phyloP scores from a whole-genome alignment of 2,888 invertebrate species.

The Fragum whitleyi region DNA sequence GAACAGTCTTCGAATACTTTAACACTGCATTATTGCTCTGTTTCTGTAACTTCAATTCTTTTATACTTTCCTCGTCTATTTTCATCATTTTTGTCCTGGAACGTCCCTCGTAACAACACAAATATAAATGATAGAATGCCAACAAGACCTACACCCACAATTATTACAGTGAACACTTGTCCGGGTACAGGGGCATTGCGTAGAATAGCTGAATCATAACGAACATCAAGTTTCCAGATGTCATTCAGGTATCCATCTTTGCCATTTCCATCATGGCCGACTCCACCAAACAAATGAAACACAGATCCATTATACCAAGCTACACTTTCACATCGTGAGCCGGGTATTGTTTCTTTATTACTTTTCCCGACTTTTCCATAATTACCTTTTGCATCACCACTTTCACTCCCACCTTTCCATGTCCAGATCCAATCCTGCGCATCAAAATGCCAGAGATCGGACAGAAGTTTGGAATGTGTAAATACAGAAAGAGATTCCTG shows the following conservation, averaged over 20 bases:
- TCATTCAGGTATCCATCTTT: constrained; percentile 75
- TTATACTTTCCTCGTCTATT: constrained; percentile 10
- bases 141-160: constrained; percentile 43
- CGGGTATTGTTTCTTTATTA: constrained; percentile 60
- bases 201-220: constrained; percentile 43
- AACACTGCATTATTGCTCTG: not conserved
- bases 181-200: constrained; percentile 42
- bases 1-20: no score
- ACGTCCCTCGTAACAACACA: constrained; percentile 3
- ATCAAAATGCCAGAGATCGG: constrained; percentile 76
- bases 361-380: constrained; percentile 59
- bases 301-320: constrained; percentile 54
- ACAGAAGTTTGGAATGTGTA: constrained; percentile 66
- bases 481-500: constrained; percentile 59
- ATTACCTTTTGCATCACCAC: constrained; percentile 65
- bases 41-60: constrained; percentile 6
- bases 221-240: constrained; percentile 72
- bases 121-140: constrained; percentile 25
- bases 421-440: constrained; percentile 64
- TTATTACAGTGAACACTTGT: constrained; percentile 53
- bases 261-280: constrained; percentile 72
- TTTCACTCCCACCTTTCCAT: constrained; percentile 72
- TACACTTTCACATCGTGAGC: constrained; percentile 70
- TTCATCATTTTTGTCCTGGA: not conserved
- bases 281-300: constrained; percentile 74